Evolutionary conservation across 2,113 vertebrate genomes (phyloP).

Genomic region (Nothoprocta pentlandii): DNA sequence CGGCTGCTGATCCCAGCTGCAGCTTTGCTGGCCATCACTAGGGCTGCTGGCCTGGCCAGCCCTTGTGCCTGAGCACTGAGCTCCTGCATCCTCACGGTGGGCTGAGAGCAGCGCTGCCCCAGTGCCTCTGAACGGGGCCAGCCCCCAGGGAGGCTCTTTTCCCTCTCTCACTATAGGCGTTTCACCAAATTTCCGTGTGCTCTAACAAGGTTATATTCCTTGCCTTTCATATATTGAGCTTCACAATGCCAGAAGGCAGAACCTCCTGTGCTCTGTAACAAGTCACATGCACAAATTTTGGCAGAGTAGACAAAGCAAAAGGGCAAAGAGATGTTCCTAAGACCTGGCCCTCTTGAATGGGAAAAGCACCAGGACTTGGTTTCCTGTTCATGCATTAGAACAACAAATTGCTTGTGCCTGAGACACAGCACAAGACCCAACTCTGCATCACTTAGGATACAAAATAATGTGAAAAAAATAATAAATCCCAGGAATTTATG

Average conservation of each 20-base stretch:
- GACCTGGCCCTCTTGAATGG: background rate
- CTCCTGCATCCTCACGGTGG: too few relatives aligned
- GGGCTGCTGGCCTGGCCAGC: background rate
- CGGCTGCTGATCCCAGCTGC: background rate
- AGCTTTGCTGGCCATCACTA: background rate
- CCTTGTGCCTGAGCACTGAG: background rate
- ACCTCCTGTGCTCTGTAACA: background rate
- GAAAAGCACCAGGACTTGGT: background rate
- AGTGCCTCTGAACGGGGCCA: background rate
- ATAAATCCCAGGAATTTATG: background rate
- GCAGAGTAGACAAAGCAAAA: background rate
- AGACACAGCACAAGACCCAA: background rate
- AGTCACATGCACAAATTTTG: background rate
- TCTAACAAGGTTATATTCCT: background rate
- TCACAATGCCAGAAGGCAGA: background rate
- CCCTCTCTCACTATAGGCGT: fast-evolving
- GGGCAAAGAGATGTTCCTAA: background rate
- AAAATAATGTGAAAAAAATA: background rate
- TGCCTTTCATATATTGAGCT: background rate
- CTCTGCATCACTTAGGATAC: background rate
- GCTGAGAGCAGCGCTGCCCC: background rate
- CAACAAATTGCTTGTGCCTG: background rate
- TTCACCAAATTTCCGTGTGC: background rate
- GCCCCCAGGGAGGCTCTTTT: background rate
- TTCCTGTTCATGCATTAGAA: background rate